These are phyloP conservation scores for Zaprionus tsacasi DNA, from an alignment of 1,140 invertebrate species.

Conservation along the genomic window DNA sequence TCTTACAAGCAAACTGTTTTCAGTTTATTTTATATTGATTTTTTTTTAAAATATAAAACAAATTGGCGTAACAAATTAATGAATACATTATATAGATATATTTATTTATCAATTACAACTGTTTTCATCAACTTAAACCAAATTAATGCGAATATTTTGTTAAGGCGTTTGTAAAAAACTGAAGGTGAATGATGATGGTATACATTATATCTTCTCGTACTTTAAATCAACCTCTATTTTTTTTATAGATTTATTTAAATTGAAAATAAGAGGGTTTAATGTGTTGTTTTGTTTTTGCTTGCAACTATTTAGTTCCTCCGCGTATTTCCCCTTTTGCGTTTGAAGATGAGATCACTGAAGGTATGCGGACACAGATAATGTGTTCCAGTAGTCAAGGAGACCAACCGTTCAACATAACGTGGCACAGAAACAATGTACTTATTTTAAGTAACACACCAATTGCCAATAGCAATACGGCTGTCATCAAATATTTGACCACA, in stretches of 20 bases:
- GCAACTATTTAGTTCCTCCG: constrained; percentile 86
- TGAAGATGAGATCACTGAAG: constrained; percentile 88
- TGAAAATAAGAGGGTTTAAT: constrained; percentile 9
- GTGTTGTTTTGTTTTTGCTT: constrained; percentile 43
- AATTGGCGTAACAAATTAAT: background rate
- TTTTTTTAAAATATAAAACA: too few species aligned
- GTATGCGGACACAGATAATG: constrained; percentile 90
- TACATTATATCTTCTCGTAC: background rate
- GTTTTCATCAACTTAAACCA: background rate
- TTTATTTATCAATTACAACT: background rate
- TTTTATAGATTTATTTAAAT: background rate
- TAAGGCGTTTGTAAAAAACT: background rate
- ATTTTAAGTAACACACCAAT: constrained; percentile 48
- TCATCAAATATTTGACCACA: constrained; percentile 16
- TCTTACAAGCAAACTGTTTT: too few species aligned
- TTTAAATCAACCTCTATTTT: background rate
- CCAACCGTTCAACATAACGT: constrained; percentile 89
- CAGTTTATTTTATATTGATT: too few species aligned
- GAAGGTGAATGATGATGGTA: background rate
- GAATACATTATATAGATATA: background rate
- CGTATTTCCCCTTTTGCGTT: constrained; percentile 88
- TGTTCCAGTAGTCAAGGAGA: constrained; percentile 92
- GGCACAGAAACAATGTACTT: constrained; percentile 86
- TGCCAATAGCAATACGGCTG: constrained; percentile 8
- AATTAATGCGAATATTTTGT: background rate